These are phyloP conservation scores for Drosophila burlai DNA, from an alignment of 1,140 invertebrate species.

Conservation along the genomic window DNA sequence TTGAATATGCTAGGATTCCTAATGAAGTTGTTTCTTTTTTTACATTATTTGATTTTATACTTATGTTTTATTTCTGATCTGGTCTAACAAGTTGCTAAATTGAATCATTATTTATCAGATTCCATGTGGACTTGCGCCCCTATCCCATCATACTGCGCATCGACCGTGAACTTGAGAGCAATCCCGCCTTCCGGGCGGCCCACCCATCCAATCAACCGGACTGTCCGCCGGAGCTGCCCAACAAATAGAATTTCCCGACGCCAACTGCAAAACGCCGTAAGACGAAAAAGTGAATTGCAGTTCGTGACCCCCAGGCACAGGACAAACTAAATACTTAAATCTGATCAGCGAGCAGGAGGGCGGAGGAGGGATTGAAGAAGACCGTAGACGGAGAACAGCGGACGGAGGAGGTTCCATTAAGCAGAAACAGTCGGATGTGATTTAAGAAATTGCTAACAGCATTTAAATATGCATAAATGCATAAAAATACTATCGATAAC, in stretches of 20 bases:
- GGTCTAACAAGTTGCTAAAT: neutral
- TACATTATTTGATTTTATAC: neutral
- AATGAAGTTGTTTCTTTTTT: neutral
- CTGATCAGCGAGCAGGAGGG: slow-evolving; percentile 25
- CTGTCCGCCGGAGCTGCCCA: slow-evolving; percentile 93
- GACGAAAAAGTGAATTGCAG: slow-evolving; percentile 84
- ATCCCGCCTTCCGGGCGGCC: slow-evolving; percentile 94
- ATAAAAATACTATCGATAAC: slow-evolving; percentile 74
- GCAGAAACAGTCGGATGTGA: slow-evolving; percentile 81
- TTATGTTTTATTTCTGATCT: neutral
- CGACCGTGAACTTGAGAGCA: slow-evolving; percentile 93
- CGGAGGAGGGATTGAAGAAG: neutral
- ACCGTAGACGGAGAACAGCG: neutral
- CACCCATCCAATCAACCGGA: slow-evolving; percentile 96
- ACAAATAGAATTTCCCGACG: slow-evolving; percentile 86
- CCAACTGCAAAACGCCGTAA: slow-evolving; percentile 84
- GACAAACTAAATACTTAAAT: slow-evolving; percentile 46
- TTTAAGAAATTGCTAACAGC: slow-evolving; percentile 80
- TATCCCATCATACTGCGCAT: slow-evolving; percentile 96
- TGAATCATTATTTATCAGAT: slow-evolving; percentile 87
- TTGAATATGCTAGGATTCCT: too few species aligned
- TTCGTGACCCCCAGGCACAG: slow-evolving; percentile 57
- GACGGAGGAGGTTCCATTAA: slow-evolving; percentile 45
- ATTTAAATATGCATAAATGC: slow-evolving; percentile 81
- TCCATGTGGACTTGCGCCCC: slow-evolving; percentile 94